Conservation (phyloP, 2,113 vertebrate species). For the Apodemus speciosus region DNA sequence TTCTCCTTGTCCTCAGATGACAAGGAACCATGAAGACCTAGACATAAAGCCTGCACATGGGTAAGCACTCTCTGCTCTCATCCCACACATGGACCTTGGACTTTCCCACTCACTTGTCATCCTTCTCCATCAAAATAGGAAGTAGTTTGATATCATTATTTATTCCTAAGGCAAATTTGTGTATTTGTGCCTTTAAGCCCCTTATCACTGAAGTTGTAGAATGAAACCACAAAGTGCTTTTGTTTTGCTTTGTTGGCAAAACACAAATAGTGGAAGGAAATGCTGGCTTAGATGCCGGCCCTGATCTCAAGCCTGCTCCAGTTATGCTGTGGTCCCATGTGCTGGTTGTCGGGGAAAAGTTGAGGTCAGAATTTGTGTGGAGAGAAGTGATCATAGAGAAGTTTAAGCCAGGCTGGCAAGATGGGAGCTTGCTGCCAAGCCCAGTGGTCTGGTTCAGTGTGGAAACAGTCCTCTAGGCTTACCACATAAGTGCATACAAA, state of each 20-base stretch:
- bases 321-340: neutral
- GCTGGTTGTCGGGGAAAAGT: too few relatives aligned
- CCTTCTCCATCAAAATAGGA: constrained; percentile 46
- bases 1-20: constrained; percentile 2
- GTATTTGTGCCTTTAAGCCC: constrained; percentile 47
- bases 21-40: neutral
- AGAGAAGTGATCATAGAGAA: neutral
- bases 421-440: neutral
- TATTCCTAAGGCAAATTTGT: constrained; percentile 19
- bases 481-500: neutral
- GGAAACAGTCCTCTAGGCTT: neutral
- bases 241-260: constrained; percentile 6
- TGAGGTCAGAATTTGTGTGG: neutral
- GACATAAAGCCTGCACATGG: neutral
- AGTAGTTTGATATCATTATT: constrained; percentile 46
- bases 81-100: too few relatives aligned
- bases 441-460: neutral
- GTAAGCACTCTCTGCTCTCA: neutral
- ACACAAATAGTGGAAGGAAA: constrained; percentile 6
- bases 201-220: constrained; percentile 53
- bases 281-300: neutral
- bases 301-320: neutral
- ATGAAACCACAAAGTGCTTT: constrained; percentile 44
- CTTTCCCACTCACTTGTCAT: neutral
- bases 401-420: neutral